These are phyloP conservation scores for Bombus haemorrhoidalis DNA, from an alignment of 1,140 invertebrate genomes.

Conservation along the genomic window DNA sequence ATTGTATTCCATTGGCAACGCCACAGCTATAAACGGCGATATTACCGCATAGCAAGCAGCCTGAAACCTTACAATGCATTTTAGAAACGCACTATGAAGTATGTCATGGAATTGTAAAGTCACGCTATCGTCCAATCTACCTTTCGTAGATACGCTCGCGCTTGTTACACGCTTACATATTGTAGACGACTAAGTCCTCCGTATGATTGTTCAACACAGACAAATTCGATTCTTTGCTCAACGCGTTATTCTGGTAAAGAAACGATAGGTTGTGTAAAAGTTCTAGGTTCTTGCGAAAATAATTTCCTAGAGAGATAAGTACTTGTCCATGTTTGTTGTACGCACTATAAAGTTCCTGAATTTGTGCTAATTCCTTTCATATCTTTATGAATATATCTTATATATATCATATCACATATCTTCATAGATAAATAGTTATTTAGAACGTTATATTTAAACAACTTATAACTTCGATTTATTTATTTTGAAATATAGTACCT, in stretches of 20 bases:
- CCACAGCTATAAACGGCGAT: slow-evolving; percentile 53
- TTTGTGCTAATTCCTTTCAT: too few relatives aligned
- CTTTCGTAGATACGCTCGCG: not conserved
- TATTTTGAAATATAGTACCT: too few relatives aligned
- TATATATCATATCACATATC: too few relatives aligned
- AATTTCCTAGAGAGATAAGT: too few relatives aligned
- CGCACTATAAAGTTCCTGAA: too few relatives aligned
- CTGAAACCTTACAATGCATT: slow-evolving; percentile 47
- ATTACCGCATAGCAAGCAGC: slow-evolving; percentile 51
- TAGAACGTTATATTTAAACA: too few relatives aligned
- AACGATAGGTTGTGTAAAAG: not conserved
- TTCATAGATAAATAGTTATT: too few relatives aligned
- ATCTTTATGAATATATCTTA: too few relatives aligned
- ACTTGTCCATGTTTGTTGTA: too few relatives aligned
- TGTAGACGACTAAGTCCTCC: slow-evolving; percentile 13
- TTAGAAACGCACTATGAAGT: slow-evolving; percentile 42
- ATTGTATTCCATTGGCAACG: slow-evolving; percentile 61
- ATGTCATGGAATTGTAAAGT: slow-evolving; percentile 53
- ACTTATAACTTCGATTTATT: too few relatives aligned
- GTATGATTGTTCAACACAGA: slow-evolving; percentile 31
- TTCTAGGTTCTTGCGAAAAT: too few relatives aligned
- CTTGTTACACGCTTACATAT: slow-evolving; percentile 17
- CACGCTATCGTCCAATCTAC: slow-evolving; percentile 47
- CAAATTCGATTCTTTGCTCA: not conserved
- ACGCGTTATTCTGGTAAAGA: not conserved